Evolutionary conservation across 2,888 invertebrate genomes (phyloP).

Genomic region (Sarcophaga rosellei): DNA sequence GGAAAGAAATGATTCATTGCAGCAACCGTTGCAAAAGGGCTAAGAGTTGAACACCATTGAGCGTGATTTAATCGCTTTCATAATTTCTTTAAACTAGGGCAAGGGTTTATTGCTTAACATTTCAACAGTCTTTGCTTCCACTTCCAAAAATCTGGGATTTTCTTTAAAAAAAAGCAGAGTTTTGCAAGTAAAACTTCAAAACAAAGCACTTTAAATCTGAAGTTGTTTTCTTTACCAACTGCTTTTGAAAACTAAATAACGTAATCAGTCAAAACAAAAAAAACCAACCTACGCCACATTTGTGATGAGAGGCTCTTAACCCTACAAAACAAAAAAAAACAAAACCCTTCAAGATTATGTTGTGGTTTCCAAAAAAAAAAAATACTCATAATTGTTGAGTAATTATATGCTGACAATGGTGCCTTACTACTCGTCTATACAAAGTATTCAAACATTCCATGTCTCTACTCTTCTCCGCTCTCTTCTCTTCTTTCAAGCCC

Average conservation of each 20-base stretch:
- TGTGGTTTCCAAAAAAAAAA: not conserved
- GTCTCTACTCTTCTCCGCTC: too few species aligned
- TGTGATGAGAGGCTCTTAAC: conserved; percentile 22
- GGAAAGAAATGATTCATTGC: too few species aligned
- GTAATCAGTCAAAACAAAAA: not conserved
- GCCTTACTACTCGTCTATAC: too few species aligned
- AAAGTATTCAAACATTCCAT: not conserved
- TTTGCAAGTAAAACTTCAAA: conserved; percentile 24
- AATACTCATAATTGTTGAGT: conserved; percentile 22
- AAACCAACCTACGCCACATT: conserved; percentile 23
- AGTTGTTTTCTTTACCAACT: conserved; percentile 18
- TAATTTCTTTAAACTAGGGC: not conserved
- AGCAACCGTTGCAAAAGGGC: too few species aligned
- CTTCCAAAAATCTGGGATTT: not conserved
- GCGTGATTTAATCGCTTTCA: too few species aligned
- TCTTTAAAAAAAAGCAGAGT: conserved; percentile 1
- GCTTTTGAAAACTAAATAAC: not conserved
- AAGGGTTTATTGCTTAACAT: conserved; percentile 42
- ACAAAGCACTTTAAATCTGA: conserved; percentile 44
- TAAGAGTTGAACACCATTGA: too few species aligned
- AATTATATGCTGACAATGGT: conserved; percentile 14
- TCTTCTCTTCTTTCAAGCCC: not conserved
- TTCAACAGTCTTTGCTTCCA: too few species aligned
- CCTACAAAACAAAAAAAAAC: not conserved
- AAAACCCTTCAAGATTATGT: not conserved